Evolutionary conservation across 2,797 vertebrate genomes (phyloP).

Genomic region (Falco naumanni): DNA sequence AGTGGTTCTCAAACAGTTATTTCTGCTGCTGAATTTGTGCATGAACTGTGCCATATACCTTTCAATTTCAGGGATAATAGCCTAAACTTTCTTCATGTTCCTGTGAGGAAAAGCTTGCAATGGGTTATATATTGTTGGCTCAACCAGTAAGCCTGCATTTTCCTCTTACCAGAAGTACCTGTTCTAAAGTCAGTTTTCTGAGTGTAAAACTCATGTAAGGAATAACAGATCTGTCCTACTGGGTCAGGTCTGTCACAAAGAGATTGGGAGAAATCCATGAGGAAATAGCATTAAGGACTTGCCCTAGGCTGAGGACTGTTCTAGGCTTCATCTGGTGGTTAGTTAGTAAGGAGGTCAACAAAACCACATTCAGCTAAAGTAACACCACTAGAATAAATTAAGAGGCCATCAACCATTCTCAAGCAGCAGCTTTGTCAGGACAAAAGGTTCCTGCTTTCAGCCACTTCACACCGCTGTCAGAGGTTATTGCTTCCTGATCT

Average conservation of each 20-base stretch:
- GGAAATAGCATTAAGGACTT: background rate
- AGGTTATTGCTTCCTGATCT: background rate
- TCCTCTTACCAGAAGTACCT: background rate
- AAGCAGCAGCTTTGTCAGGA: background rate
- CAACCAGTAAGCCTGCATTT: background rate
- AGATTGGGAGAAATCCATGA: background rate
- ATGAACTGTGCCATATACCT: background rate
- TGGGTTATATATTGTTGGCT: background rate
- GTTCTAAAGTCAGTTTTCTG: background rate
- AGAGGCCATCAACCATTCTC: background rate
- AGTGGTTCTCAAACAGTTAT: background rate
- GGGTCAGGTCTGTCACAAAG: background rate
- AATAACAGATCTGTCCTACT: background rate
- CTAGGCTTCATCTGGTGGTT: background rate
- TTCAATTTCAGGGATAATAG: background rate
- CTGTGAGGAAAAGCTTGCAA: background rate
- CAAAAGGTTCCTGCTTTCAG: background rate
- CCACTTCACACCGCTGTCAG: background rate
- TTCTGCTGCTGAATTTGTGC: background rate
- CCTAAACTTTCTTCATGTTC: background rate
- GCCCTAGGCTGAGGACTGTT: background rate
- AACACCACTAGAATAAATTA: background rate
- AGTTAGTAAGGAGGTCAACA: background rate
- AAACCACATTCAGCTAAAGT: background rate
- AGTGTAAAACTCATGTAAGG: background rate